Percentiles rank a stretch among this genome's conserved stretches.
These are phyloP conservation scores for Pardalotus punctatus DNA, from an alignment of 2,113 vertebrate genomes.

Conservation along the genomic window DNA sequence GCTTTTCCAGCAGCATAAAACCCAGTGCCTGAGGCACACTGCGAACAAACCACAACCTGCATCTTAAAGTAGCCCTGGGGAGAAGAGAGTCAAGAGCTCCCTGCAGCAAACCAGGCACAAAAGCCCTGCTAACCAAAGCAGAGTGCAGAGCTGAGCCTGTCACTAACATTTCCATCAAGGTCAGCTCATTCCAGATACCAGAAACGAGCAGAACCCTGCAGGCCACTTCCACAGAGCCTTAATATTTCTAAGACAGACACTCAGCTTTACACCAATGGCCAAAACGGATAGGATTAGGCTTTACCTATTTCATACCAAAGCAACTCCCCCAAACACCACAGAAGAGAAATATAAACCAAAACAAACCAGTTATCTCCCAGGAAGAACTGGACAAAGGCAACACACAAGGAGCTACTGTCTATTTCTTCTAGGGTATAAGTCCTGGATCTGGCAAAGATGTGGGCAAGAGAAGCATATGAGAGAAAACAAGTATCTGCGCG, in stretches of 20 bases:
- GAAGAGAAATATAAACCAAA: not conserved
- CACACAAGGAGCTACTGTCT: not conserved
- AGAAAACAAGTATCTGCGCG: not conserved
- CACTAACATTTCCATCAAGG: not conserved
- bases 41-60: not conserved
- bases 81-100: not conserved
- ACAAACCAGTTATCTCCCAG: not conserved
- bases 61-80: not conserved
- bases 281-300: not conserved
- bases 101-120: not conserved
- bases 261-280: not conserved
- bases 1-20: not conserved
- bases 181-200: not conserved
- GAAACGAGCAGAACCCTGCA: not conserved
- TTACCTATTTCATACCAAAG: not conserved
- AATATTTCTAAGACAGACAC: not conserved
- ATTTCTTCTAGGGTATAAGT: not conserved
- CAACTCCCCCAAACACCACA: not conserved
- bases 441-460: not conserved
- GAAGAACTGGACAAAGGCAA: not conserved
- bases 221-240: not conserved
- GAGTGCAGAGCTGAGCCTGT: not conserved
- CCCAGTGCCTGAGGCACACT: rapidly evolving
- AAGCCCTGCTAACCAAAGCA: not conserved
- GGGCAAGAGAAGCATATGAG: not conserved